Conservation (phyloP, 2,797 vertebrate genomes). For the Salmo trutta region DNA sequence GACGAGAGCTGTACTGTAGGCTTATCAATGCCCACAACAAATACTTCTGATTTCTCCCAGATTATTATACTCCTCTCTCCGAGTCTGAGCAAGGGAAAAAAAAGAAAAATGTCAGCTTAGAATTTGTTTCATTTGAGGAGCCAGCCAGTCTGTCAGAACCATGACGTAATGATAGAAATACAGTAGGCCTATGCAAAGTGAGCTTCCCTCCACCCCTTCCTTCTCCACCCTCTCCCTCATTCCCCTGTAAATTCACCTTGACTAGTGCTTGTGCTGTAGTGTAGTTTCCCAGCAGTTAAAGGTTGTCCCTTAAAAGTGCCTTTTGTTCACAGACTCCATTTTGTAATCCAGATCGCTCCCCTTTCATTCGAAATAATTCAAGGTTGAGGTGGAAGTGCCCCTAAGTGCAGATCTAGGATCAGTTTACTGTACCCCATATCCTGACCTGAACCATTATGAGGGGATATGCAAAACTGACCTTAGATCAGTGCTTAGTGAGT, state of each 20-base stretch:
- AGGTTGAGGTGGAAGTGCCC: slow-evolving; percentile 58
- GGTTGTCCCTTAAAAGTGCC: slow-evolving; percentile 86
- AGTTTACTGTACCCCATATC: neutral
- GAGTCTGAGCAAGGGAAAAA: slow-evolving; percentile 27
- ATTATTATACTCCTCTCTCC: slow-evolving; percentile 21
- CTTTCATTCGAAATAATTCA: slow-evolving; percentile 44
- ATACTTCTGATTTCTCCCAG: slow-evolving; percentile 25
- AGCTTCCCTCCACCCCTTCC: slow-evolving; percentile 43
- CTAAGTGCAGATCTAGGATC: slow-evolving; percentile 34
- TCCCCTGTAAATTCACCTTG: slow-evolving; percentile 77
- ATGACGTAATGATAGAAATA: slow-evolving; percentile 36
- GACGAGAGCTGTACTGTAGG: slow-evolving; percentile 29
- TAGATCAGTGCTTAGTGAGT: slow-evolving; percentile 39
- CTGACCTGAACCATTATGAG: slow-evolving; percentile 15
- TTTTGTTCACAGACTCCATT: slow-evolving; percentile 84
- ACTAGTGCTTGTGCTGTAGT: slow-evolving; percentile 80
- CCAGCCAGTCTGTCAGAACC: slow-evolving; percentile 39
- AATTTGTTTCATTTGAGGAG: slow-evolving; percentile 28
- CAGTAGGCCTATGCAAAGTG: slow-evolving; percentile 50
- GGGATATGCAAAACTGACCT: slow-evolving; percentile 19
- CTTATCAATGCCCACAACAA: slow-evolving; percentile 21
- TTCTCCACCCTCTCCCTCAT: slow-evolving; percentile 15
- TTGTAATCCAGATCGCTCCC: slow-evolving; percentile 75
- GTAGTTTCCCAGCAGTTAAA: slow-evolving; percentile 83
- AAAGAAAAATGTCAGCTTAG: slow-evolving; percentile 18